phyloP scores from a whole-genome alignment of 2,888 invertebrate species.

The Cheilosia vernalis region DNA sequence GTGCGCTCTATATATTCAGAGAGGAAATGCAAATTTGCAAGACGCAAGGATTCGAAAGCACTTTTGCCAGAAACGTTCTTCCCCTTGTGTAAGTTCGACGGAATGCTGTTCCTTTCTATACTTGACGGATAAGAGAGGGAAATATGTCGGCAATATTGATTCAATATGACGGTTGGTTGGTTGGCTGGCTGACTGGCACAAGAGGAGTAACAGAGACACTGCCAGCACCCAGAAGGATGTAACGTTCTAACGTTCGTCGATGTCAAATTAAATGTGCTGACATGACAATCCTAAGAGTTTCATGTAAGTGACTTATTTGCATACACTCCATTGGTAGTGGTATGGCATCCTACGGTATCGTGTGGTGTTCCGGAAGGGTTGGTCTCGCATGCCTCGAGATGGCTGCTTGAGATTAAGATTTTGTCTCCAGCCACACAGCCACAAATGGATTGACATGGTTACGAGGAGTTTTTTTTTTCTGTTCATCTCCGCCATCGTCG shows the following conservation, averaged over 20 bases:
- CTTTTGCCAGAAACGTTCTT: constrained; percentile 43
- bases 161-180: constrained; percentile 67
- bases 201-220: constrained; percentile 7
- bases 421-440: constrained; percentile 41
- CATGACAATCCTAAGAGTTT: constrained; percentile 72
- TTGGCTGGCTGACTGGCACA: constrained; percentile 25
- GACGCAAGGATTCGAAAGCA: constrained; percentile 59
- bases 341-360: background rate
- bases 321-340: constrained; percentile 49
- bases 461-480: constrained; percentile 17
- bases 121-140: constrained; percentile 29
- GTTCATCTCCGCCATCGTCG: constrained; percentile 9
- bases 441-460: constrained; percentile 70
- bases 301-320: constrained; percentile 75
- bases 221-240: constrained; percentile 27
- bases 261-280: constrained; percentile 75
- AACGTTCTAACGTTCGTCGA: constrained; percentile 61
- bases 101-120: constrained; percentile 18
- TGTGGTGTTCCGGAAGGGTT: constrained; percentile 43
- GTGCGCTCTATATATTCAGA: background rate
- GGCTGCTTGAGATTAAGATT: constrained; percentile 69
- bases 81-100: constrained; percentile 29
- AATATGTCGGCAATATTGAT: constrained; percentile 71
- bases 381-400: constrained; percentile 41
- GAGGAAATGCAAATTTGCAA: constrained; percentile 69